Percentiles rank a stretch among this genome's conserved stretches.
phyloP scores from a whole-genome alignment of 2,888 invertebrate genomes.

The Xestia sexstrigata region DNA sequence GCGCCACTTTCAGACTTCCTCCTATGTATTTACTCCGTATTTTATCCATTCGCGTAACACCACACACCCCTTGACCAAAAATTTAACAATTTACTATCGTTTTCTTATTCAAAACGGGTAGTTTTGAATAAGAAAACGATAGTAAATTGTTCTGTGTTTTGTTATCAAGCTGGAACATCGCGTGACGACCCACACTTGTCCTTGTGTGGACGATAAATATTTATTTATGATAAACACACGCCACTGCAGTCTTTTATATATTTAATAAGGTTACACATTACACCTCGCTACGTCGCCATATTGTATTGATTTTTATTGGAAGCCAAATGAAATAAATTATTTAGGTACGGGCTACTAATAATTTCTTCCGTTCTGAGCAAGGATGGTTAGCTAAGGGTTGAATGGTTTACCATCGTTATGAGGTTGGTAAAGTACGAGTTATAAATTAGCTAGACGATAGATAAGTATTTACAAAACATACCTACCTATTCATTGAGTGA shows the following conservation, averaged over 20 bases:
- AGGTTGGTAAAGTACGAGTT: background rate
- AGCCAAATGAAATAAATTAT: slow-evolving; percentile 27
- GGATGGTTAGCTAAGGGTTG: background rate
- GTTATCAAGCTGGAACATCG: slow-evolving; percentile 15
- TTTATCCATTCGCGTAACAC: background rate
- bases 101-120: slow-evolving; percentile 14
- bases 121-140: too few species aligned
- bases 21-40: too few species aligned
- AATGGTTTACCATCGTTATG: background rate
- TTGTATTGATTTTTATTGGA: slow-evolving; percentile 45
- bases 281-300: slow-evolving; percentile 29
- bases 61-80: background rate
- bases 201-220: slow-evolving; percentile 50
- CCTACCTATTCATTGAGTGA: background rate
- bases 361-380: background rate
- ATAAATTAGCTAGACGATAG: background rate
- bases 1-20: too few species aligned
- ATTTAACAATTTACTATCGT: slow-evolving; percentile 3
- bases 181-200: slow-evolving; percentile 45
- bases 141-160: too few species aligned
- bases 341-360: background rate
- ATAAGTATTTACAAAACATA: background rate
- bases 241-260: slow-evolving; percentile 61
- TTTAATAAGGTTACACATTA: slow-evolving; percentile 58
- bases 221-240: slow-evolving; percentile 62